Conservation (phyloP, 2,888 invertebrate species). For the Cerceris rybyensis region DNA sequence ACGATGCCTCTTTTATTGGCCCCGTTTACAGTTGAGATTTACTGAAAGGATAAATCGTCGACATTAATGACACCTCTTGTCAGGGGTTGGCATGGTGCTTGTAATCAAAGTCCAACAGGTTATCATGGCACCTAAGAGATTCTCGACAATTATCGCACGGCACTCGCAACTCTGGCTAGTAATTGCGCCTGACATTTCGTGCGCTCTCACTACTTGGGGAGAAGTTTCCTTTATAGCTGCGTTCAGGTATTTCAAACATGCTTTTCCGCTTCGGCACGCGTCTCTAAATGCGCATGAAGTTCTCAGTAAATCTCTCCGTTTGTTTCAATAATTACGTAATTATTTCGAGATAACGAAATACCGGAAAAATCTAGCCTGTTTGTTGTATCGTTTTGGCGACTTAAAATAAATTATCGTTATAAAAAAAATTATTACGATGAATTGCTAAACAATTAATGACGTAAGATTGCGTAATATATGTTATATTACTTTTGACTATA, state of each 20-base stretch:
- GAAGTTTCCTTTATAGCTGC: constrained; percentile 25
- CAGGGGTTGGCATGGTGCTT: constrained; percentile 29
- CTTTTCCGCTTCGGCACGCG: background rate
- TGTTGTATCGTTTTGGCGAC: too few species aligned
- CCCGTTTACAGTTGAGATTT: background rate
- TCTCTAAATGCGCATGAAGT: background rate
- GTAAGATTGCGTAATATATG: too few species aligned
- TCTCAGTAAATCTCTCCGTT: background rate
- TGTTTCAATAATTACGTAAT: too few species aligned
- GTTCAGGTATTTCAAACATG: background rate
- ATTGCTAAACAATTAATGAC: too few species aligned
- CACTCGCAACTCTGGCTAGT: constrained; percentile 39
- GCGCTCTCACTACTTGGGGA: constrained; percentile 48
- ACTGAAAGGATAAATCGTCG: constrained; percentile 7
- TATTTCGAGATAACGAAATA: too few species aligned
- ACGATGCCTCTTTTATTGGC: too few species aligned
- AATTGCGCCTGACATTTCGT: constrained; percentile 57
- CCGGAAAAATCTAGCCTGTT: too few species aligned
- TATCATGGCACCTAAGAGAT: constrained; percentile 48
- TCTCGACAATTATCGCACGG: constrained; percentile 50
- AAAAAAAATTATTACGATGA: too few species aligned
- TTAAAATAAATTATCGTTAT: too few species aligned
- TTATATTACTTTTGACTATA: too few species aligned
- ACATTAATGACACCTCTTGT: constrained; percentile 22
- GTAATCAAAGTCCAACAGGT: constrained; percentile 59